A percentile compares a stretch with the other conserved stretches of the same genome.
Evolutionary conservation across 2,888 invertebrate genomes (phyloP).

Genomic region (Brachypalpus laphriformis): DNA sequence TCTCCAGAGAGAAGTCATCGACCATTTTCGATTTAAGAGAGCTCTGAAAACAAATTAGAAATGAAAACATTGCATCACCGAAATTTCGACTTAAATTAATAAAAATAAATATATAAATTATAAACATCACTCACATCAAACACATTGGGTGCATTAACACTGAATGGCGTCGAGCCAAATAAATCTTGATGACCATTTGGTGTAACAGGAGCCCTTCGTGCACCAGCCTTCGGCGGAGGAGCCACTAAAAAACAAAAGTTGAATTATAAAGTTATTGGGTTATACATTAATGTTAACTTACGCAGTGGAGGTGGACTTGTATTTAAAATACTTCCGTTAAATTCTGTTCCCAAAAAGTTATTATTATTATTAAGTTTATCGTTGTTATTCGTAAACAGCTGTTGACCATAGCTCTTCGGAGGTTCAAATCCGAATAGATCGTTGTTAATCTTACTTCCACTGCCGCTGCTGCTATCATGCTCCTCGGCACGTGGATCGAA

Average conservation of each 20-base stretch:
- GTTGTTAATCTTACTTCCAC: constrained; percentile 79
- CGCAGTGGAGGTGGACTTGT: constrained; percentile 87
- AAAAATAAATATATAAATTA: too few relatives aligned
- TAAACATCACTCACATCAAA: constrained; percentile 79
- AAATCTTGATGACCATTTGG: constrained; percentile 86
- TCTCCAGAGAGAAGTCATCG: constrained; percentile 97
- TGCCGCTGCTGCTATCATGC: constrained; percentile 81
- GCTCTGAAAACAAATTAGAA: constrained; percentile 86
- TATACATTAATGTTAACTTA: constrained; percentile 83
- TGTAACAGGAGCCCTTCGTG: constrained; percentile 81
- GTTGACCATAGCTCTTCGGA: constrained; percentile 82
- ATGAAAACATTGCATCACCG: constrained; percentile 48
- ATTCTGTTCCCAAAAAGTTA: constrained; percentile 78
- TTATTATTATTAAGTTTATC: constrained; percentile 79
- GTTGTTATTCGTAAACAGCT: constrained; percentile 83
- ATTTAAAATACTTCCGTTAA: constrained; percentile 77
- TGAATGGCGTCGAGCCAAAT: constrained; percentile 91
- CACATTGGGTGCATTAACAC: constrained; percentile 80
- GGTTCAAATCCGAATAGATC: constrained; percentile 83
- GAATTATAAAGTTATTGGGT: background rate
- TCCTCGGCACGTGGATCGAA: constrained; percentile 95
- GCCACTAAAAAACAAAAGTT: constrained; percentile 86
- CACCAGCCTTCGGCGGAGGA: constrained; percentile 92
- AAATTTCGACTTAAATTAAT: background rate
- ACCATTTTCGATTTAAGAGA: constrained; percentile 86